Evolutionary conservation across 2,797 vertebrate genomes (phyloP), one percentile per base, ranked within the genome.

Genomic region (Sebastes oblongus): DNA sequence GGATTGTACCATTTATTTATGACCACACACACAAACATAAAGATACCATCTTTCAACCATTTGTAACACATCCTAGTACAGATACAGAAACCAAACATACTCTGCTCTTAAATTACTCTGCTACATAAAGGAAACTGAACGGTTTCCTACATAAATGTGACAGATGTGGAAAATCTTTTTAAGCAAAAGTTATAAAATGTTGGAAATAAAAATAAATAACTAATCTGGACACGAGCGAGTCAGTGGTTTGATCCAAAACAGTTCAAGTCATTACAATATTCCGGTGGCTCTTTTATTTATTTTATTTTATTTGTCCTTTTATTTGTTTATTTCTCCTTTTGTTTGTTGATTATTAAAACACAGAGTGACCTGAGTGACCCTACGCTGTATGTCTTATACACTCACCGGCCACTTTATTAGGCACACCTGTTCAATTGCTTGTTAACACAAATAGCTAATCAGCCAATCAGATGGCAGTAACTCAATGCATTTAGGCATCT

Each of bases 171-270:
- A 83, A 82, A 85, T 59, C 65, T 54, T 69, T 70, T 30, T 42
- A 42, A 67, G 72, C 64, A 36, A 77, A 78, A 77, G 8, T 12
- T 12, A 24, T 81, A 71, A 82, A 81, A 88, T 76, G 20, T 54
- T 61, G 36, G 14, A 71, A 86, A 86, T 81, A 72, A 83, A 68
- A 92, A 95, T 92, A 95, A 93, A 93, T 93, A 92, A 87, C 80
- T 80, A 82, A 87, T 56, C 90, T 62, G 83, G 90, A 92, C 90
- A 91, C 42, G 61, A 87, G 75, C 22, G 74, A 91, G 64, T 93
- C 89, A 96, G 96, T 96, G 96, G 96, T 96, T 96, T 92, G 82
- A 95, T 95, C 96, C 94, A 94, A 83, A 77, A 90, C 84, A 90
- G 88, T 95, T 96, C 94, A 96, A 96, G 95, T 96, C 92, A 90